Evolutionary conservation across 2,888 invertebrate species (phyloP).

Genomic region (Cremastinae sp.): DNA sequence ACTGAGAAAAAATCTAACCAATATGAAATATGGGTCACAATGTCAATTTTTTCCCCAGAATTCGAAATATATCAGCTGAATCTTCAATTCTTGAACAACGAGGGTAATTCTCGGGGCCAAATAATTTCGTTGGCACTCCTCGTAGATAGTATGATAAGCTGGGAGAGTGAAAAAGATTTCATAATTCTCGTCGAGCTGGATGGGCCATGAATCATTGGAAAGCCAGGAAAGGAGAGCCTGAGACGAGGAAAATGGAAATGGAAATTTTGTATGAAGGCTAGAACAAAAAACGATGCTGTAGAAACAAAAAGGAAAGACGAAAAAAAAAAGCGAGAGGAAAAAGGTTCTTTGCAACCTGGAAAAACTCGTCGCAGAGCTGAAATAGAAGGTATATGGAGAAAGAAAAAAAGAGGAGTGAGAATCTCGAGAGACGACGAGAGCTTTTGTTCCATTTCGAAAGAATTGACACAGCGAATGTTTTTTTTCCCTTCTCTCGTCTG

Average conservation of each 20-base stretch:
- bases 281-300: constrained; percentile 38
- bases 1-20: no score
- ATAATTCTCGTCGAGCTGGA: not conserved
- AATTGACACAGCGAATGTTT: constrained; percentile 21
- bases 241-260: not conserved
- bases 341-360: constrained; percentile 33
- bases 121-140: constrained; percentile 35
- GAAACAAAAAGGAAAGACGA: constrained; percentile 36
- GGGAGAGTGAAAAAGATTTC: constrained; percentile 11
- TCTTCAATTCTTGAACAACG: no score
- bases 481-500: constrained; percentile 25
- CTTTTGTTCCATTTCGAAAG: constrained; percentile 51
- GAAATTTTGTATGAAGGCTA: constrained; percentile 31
- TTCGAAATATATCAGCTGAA: no score
- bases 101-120: constrained; percentile 30
- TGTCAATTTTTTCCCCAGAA: no score
- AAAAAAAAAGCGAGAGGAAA: no score
- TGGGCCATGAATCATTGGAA: constrained; percentile 1
- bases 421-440: constrained; percentile 38
- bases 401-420: constrained; percentile 4
- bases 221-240: not conserved
- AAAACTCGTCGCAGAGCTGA: constrained; percentile 21
- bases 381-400: not conserved
- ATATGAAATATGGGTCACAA: no score
- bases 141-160: no score